Percentiles rank a stretch among this genome's conserved stretches.
These are phyloP conservation scores for Drosophila gaucha DNA, from an alignment of 2,888 invertebrate genomes.

Conservation along the genomic window DNA sequence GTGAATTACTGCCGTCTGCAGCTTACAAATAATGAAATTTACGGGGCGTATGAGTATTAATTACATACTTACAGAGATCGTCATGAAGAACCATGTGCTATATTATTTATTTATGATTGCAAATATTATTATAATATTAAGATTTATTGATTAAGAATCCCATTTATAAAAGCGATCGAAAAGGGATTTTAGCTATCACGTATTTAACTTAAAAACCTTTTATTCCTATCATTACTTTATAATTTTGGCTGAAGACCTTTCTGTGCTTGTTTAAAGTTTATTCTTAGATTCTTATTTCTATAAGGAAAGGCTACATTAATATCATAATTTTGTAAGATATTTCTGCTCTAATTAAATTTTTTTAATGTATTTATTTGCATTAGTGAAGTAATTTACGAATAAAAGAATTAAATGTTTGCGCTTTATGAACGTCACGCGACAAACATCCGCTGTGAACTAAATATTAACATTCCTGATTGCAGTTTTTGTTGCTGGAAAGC, in stretches of 20 bases:
- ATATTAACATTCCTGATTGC: background rate
- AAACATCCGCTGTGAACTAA: slow-evolving; percentile 40
- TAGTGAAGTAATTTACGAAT: background rate
- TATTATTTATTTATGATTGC: background rate
- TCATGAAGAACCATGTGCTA: background rate
- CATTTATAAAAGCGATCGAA: background rate
- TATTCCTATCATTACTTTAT: no score
- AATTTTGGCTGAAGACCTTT: no score
- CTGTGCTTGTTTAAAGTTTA: no score
- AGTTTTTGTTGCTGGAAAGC: slow-evolving; percentile 2
- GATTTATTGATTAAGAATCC: background rate
- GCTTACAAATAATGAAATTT: background rate
- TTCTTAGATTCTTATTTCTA: background rate
- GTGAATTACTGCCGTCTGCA: background rate
- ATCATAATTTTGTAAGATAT: background rate
- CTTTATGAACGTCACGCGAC: slow-evolving; percentile 11
- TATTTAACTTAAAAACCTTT: no score
- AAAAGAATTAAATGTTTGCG: slow-evolving; percentile 8
- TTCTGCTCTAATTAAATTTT: background rate
- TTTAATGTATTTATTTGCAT: background rate
- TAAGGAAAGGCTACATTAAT: background rate
- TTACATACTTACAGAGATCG: background rate
- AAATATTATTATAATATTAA: background rate
- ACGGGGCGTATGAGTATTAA: background rate
- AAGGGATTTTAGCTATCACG: background rate